Conservation (phyloP, 2,888 invertebrate genomes). For the Diarsia brunnea region DNA sequence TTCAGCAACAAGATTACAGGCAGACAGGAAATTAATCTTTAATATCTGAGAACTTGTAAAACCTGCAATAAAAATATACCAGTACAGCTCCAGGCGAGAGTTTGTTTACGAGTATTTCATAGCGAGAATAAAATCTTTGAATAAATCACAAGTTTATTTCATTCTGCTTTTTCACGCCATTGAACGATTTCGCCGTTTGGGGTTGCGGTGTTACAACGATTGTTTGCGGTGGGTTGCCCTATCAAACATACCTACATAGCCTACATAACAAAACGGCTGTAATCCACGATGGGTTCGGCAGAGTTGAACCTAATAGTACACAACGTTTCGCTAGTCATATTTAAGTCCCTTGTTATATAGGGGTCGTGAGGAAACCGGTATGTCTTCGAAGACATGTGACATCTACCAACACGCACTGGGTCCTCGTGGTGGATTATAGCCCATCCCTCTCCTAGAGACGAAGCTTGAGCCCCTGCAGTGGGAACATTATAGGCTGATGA, state of each 20-base stretch:
- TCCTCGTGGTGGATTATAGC: too few species aligned
- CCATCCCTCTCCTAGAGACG: too few species aligned
- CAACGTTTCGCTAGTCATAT: too few species aligned
- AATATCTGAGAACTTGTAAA: conserved; percentile 55
- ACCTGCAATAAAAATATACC: conserved; percentile 48
- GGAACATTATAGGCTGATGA: too few species aligned
- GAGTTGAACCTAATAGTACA: too few species aligned
- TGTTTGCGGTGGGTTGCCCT: conserved; percentile 1
- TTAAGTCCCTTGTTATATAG: too few species aligned
- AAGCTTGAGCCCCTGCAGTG: too few species aligned
- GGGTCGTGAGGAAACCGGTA: too few species aligned
- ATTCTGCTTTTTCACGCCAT: conserved; percentile 63
- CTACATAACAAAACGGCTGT: too few species aligned
- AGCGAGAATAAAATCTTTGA: conserved; percentile 57
- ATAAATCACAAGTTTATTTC: conserved; percentile 70
- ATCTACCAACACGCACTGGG: too few species aligned
- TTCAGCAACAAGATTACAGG: conserved; percentile 11
- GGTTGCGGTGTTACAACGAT: conserved; percentile 26
- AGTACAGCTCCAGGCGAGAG: conserved; percentile 36
- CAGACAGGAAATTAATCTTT: conserved; percentile 53
- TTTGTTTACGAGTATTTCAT: conserved; percentile 62
- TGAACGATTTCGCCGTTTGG: conserved; percentile 58
- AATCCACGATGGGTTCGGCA: too few species aligned
- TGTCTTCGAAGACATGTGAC: too few species aligned
- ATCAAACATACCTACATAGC: conserved; percentile 25